A percentile compares a stretch with the other conserved stretches of the same genome.
Conservation (phyloP, 2,113 vertebrate species). For the human (Homo sapiens) region GRCh38 chr22:34403001-34403500, state of each 20-base stretch:
- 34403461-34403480: not conserved
- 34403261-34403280: not conserved
- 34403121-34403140: not conserved
- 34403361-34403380: not conserved
- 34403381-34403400: not conserved
- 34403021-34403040: not conserved
- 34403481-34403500: not conserved
- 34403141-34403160: not conserved
- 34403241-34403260: not conserved
- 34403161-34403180: not conserved
- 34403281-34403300: not conserved
- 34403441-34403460: accelerated
- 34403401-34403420: not conserved
- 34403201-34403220: not conserved
- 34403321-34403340: not conserved
- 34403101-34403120: not conserved
- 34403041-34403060: not conserved
- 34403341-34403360: not conserved
- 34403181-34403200: too few species aligned
- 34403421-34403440: not conserved
- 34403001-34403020: not conserved
- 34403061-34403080: too few species aligned
- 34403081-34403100: not conserved
- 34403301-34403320: not conserved
- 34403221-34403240: not conserved